Evolutionary conservation across 1,140 invertebrate species (phyloP), one percentile per base, ranked within the genome.

Genomic region (Pseudoatta argentina): DNA sequence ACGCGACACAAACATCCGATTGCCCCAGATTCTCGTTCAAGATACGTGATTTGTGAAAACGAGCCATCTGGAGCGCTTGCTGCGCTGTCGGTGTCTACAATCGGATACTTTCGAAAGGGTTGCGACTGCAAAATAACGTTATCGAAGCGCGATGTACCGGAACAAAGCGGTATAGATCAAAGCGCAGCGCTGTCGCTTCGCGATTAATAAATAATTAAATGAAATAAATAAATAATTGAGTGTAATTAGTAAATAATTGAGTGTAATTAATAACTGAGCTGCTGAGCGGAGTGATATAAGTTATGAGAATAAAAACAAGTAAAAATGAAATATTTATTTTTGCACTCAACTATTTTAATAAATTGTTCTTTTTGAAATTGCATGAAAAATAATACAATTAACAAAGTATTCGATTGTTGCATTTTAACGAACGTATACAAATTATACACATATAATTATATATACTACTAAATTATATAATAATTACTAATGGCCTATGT

Each of bases 1-100:
- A 69, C 64, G 44, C n/a, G 64, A 81, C 77, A 81, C 77, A 81
- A 81, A 81, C 77, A 81, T 81, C 64, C 77, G 77, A 81, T 81
- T 81, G 77, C 77, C 77, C 77, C 77, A 81, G 77, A 81, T 81
- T 69, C 48, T 39, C 77, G 30, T 39, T 69, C 64, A 81, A 81
- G 77, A 81, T 81, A 81, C 63, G 77, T 81, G 77, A 81, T 81
- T 81, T 64, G 66, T 81, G 77, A 81, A 81, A 81, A 81, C 51
- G 77, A 81, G 16, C 64, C 77, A 81, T 69, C 64, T 81, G 77
- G 48, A 81, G 64, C 48, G 30, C 16, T 57, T 14, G 63, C 48
- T 39, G 18, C 48, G 44, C 59, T 66, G n/a, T 53, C 76, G 44
- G 44, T 27, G 63, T 79, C 63, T 55, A 30, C 30, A 64, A 81